phyloP scores from a whole-genome alignment of 2,113 vertebrate species.

The Zeus faber region DNA sequence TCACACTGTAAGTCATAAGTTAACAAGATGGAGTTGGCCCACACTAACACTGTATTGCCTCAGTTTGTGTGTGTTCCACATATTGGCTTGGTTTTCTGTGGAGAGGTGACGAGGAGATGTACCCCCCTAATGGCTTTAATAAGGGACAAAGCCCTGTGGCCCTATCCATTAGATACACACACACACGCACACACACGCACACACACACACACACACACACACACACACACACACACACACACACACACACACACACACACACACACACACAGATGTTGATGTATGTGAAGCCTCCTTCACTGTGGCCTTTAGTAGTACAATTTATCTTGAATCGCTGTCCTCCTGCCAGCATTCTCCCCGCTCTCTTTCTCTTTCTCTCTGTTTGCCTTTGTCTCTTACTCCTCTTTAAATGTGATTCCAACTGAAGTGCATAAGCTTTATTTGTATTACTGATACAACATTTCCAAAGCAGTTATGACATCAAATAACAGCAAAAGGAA shows the following conservation, averaged over 20 bases:
- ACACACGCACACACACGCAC: not conserved
- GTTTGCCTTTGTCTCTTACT: not conserved
- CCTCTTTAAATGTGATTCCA: too few relatives aligned
- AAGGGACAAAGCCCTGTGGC: not conserved
- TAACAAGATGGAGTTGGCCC: too few relatives aligned
- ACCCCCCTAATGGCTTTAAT: constrained; percentile 1
- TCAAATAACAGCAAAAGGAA: too few relatives aligned
- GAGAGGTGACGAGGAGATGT: not conserved
- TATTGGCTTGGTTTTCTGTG: not conserved
- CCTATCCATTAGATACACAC: too few relatives aligned
- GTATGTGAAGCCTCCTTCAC: not conserved
- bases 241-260: not conserved
- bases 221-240: not conserved
- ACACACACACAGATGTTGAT: not conserved
- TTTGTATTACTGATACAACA: too few relatives aligned
- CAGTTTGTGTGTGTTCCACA: not conserved
- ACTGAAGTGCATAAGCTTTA: too few relatives aligned
- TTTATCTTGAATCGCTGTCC: too few relatives aligned
- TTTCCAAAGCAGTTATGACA: too few relatives aligned
- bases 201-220: not conserved
- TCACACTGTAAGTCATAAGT: too few relatives aligned
- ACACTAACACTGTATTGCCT: too few relatives aligned
- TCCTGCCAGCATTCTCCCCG: not conserved
- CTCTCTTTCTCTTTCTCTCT: not conserved
- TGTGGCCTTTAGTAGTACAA: not conserved